phyloP scores from a whole-genome alignment of 64 coral and sea anemone species.

The Trachythela sp. region DNA sequence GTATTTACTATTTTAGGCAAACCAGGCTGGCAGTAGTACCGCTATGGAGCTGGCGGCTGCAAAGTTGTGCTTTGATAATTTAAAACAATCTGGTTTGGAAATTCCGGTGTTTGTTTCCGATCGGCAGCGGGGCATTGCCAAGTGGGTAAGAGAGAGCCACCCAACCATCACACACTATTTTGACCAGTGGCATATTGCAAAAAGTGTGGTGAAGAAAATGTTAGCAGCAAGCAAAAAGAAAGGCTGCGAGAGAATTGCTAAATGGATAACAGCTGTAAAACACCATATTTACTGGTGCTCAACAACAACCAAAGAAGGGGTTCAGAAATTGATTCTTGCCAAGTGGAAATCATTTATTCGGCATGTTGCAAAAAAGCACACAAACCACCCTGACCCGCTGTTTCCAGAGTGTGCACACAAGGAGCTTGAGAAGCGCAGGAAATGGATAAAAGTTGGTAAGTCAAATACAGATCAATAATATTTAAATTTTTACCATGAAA shows the following conservation, averaged over 20 bases:
- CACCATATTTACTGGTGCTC: slow-evolving; percentile 10
- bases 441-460: background rate
- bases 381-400: background rate
- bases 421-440: background rate
- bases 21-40: background rate
- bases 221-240: background rate
- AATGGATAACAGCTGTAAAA: background rate
- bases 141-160: background rate
- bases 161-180: background rate
- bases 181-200: slow-evolving; percentile 24
- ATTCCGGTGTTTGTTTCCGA: too few species aligned
- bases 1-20: background rate
- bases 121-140: too few species aligned
- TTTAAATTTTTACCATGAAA: too few species aligned
- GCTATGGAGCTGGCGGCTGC: slow-evolving; percentile 9
- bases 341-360: slow-evolving; percentile 18
- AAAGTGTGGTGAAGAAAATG: background rate
- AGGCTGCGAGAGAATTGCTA: background rate
- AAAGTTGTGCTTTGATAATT: too few species aligned
- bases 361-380: background rate
- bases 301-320: background rate
- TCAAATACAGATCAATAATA: too few species aligned
- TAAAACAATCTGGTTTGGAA: too few species aligned
- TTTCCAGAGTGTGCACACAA: background rate
- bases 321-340: background rate